Evolutionary conservation across 2,797 vertebrate species (phyloP), one percentile per base, ranked within the genome.

Genomic region (Hyperoplus lanceolatus): DNA sequence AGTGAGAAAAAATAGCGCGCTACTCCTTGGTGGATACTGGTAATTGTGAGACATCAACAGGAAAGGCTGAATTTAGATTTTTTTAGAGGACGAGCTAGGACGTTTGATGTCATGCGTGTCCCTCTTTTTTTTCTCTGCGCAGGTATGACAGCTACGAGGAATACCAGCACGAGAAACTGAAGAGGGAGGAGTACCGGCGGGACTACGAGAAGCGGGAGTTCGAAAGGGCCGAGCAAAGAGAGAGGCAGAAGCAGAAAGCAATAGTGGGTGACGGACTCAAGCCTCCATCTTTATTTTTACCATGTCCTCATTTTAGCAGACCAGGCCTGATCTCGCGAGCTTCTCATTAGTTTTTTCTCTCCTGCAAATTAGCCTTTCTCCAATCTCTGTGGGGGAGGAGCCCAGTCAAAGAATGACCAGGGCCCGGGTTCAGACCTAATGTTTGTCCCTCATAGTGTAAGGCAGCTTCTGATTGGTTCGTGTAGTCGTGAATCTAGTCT

Each of bases 91-190:
- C 46, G 29, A 61, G 54, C 41, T 7, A 45, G 69, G 77, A 77
- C 39, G 1, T 53, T 29, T 18, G 77, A 83, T 65, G 55, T 83
- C 70, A 73, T 8, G 38, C 4, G 16, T 74, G 1, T 78, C 57
- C 42, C 39, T 41, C 57, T 72, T 12, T 71, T 64, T 39, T 42
- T 59, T 18, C 8, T 41, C 56, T 72, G 69, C 14, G 2, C 82
- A 99, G 98, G 96, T 99, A 98, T 88, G 97, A 99, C 97, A 98
- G 97, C 96, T 98, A 98, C 56, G 98, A 99, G 93, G 97, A 99
- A 59, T 98, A 99, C 95, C 97, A 99, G 94, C 97, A 97, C 41
- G 97, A 99, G 93, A 96, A 95, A 91, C 96, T 99, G 94, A 97
- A 97, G 94, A 96, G 96, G 94, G 97, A 99, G 93, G 97, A 99